Evolutionary conservation across 2,113 vertebrate species (phyloP), one percentile per base, ranked within the genome.

Genomic region (Psittacus erithacus): DNA sequence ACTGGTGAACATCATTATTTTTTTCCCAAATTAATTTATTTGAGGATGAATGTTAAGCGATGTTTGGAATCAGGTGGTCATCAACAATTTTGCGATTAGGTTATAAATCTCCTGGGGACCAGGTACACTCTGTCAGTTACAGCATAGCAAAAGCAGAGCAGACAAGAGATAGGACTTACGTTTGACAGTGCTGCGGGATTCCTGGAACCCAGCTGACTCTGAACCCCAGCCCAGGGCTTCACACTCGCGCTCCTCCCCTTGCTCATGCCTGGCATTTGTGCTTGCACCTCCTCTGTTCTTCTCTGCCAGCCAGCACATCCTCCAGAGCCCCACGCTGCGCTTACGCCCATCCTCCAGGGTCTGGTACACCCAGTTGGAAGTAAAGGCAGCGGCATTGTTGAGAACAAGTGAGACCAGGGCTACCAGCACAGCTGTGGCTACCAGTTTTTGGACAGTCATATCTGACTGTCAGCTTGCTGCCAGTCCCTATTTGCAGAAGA

Each of bases 291-390:
- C 98, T 57, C 97, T 98, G 70, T 92, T 97, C 95, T 88, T 84
- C 46, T 99, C 98, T 29, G 92, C 96, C 85, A 97, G 86, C 95
- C 98, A 99, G 95, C 99, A 99, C 98, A 99, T 98, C 97, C 92
- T 98, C 99, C 99, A 99, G 47, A 99, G 98, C 88, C 99, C 99
- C 95, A 99, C 99, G 1, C 98, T 99, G 92, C 99, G 98, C 95
- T 98, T 99, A 27, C 99, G 99, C 59, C 99, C 99, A 0, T 99
- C 99, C 92, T 99, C 99, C 97, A 99, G 97, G 0, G 95, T 97
- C 97, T 99, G 99, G 95, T 99, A 98, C 18, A 99, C 99, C 99
- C 99, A 99, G 97, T 98, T 99, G 76, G 99, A 98, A 50, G 99
- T 99, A 69, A 99, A 99, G 47, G 99, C 99, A 27, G 99, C 99